Conservation (phyloP, 2,797 vertebrate genomes). For the Ctenosaura bakeri region DNA sequence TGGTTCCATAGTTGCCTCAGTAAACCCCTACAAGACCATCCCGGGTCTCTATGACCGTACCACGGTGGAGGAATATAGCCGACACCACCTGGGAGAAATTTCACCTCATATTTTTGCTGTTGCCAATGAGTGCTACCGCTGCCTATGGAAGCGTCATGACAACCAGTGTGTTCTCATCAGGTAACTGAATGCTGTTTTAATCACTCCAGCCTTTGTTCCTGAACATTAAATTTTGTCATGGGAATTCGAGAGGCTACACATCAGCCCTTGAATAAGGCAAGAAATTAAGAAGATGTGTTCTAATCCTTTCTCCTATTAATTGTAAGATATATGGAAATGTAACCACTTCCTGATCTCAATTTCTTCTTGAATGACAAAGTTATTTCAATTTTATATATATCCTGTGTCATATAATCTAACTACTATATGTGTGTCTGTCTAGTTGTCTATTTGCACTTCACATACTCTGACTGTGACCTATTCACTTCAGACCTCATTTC, state of each 20-base stretch:
- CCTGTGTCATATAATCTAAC: neutral
- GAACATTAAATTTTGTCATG: neutral
- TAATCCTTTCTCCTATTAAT: constrained; percentile 1
- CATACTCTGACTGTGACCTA: neutral
- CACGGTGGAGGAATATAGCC: constrained; percentile 88
- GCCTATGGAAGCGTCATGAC: constrained; percentile 93
- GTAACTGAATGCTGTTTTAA: constrained; percentile 73
- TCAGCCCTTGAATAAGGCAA: neutral
- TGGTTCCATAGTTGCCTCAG: constrained; percentile 94
- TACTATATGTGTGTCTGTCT: neutral
- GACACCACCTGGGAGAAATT: constrained; percentile 90
- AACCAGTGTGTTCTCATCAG: constrained; percentile 98
- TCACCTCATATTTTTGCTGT: constrained; percentile 94
- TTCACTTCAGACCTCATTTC: constrained; percentile 5
- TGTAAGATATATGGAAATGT: neutral
- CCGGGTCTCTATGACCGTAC: constrained; percentile 86
- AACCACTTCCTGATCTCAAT: neutral
- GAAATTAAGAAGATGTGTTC: neutral
- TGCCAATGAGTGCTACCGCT: constrained; percentile 96
- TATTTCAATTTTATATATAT: rapidly evolving
- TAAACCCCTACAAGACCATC: constrained; percentile 94
- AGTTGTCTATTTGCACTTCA: neutral
- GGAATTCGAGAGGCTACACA: neutral
- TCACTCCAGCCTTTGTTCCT: rapidly evolving
- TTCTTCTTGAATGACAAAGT: neutral